Evolutionary conservation across 2,888 invertebrate species (phyloP), one percentile per base, ranked within the genome.

Genomic region (Ellobium chinense): DNA sequence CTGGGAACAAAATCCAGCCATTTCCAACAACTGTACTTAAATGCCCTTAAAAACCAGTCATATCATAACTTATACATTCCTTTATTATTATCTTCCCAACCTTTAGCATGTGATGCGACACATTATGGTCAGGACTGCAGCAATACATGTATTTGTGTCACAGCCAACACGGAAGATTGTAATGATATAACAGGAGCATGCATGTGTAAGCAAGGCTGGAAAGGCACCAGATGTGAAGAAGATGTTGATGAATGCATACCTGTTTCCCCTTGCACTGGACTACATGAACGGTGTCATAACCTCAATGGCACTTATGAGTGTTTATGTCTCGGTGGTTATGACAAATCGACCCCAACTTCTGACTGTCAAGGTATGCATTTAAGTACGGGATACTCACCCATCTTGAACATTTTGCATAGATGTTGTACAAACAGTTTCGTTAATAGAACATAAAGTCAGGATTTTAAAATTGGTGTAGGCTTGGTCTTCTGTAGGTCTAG

Each of bases 161-260:
- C 37, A 3, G 36, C 60, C 63, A 70, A 82, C 65, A 75, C 81
- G 24, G 27, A 37, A 5, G 58, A 37, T 14, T 84, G 84, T 36
- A 70, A 82, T 68, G 78, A 68, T 56, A 31, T 56, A 2, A 54
- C 58, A 14, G 84, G 84, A 12, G 31, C 21, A 7, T 85, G 85
- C 69, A 62, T 37, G 4, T 85, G 85, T 75, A 75, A 68, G 2
- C 1, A 9, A 9, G 82, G 82, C 21, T 83, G 82, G 82, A n/a
- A 69, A 3, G 85, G 83, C 1, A 12, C 21, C 7, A 60, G 18
- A 5, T 60, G 73, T 60, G 21, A 29, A n/a, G 5, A 14, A 2
- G 73, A 73, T 18, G 36, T 58, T 46, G 37, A 73, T 60, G 60
- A 73, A 56, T 73, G 73, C 24, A 14, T 9, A 27, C 27, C n/a